Conservation (phyloP, 2,888 invertebrate genomes). For the Leptopterna dolabrata region DNA sequence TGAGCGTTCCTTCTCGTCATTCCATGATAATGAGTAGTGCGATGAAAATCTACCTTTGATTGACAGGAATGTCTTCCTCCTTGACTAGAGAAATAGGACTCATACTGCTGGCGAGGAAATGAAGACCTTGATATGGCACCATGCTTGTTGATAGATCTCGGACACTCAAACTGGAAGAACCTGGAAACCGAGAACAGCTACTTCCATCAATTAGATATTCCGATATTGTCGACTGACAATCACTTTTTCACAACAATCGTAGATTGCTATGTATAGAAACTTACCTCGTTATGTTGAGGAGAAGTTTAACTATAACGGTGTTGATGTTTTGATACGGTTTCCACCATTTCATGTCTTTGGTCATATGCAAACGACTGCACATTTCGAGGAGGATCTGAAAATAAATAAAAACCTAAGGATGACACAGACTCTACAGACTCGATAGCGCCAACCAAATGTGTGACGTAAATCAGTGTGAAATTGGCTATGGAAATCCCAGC, state of each 20-base stretch:
- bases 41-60: conserved; percentile 55
- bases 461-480: too few relatives aligned
- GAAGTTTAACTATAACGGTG: conserved; percentile 70
- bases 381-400: conserved; percentile 68
- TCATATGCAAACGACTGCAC: conserved; percentile 66
- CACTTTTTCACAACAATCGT: too few relatives aligned
- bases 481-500: too few relatives aligned
- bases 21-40: too few relatives aligned
- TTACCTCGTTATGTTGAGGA: conserved; percentile 71
- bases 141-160: conserved; percentile 71
- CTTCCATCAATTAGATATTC: neutral
- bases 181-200: conserved; percentile 72
- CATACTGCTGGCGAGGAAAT: conserved; percentile 70
- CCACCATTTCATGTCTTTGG: conserved; percentile 67
- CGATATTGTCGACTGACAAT: neutral
- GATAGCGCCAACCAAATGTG: too few relatives aligned
- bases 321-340: conserved; percentile 71
- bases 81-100: conserved; percentile 66
- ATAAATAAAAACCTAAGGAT: neutral
- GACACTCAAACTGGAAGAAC: conserved; percentile 71
- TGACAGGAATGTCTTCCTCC: conserved; percentile 53
- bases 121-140: conserved; percentile 70
- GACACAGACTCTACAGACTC: neutral
- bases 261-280: neutral
- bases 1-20: too few relatives aligned